Conservation (phyloP, 2,797 vertebrate genomes). For the Anguilla marmorata region DNA sequence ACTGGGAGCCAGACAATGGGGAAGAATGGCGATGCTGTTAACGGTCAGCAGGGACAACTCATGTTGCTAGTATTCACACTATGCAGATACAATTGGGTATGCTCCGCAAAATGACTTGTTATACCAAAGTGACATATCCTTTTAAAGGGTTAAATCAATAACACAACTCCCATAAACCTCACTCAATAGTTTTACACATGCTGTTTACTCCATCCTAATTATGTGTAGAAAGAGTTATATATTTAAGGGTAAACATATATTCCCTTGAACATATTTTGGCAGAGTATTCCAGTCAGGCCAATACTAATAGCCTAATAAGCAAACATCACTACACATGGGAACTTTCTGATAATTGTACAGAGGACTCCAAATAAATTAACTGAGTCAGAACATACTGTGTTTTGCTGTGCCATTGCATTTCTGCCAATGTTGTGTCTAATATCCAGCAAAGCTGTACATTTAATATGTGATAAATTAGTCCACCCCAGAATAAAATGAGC, state of each 20-base stretch:
- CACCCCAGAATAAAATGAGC: conserved; percentile 3
- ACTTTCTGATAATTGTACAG: neutral
- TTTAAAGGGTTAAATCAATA: neutral
- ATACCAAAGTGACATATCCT: too few species aligned
- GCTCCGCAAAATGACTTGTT: too few species aligned
- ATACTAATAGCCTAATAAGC: conserved; percentile 13
- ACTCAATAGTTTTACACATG: neutral
- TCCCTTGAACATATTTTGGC: neutral
- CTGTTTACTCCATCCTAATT: neutral
- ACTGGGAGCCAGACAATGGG: too few species aligned
- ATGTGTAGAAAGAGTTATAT: neutral
- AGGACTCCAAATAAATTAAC: neutral
- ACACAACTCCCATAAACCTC: neutral
- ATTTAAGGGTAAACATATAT: neutral
- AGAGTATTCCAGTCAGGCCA: neutral
- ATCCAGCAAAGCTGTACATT: neutral
- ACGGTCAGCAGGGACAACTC: too few species aligned
- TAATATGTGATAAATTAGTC: conserved; percentile 11
- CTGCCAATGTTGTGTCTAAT: neutral
- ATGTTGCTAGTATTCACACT: too few species aligned
- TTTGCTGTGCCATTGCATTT: neutral
- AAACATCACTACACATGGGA: neutral
- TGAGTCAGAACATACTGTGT: neutral
- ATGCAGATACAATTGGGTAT: too few species aligned
- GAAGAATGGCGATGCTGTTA: too few species aligned